These are phyloP conservation scores for Uria lomvia DNA, from an alignment of 2,113 vertebrate species.

Conservation along the genomic window DNA sequence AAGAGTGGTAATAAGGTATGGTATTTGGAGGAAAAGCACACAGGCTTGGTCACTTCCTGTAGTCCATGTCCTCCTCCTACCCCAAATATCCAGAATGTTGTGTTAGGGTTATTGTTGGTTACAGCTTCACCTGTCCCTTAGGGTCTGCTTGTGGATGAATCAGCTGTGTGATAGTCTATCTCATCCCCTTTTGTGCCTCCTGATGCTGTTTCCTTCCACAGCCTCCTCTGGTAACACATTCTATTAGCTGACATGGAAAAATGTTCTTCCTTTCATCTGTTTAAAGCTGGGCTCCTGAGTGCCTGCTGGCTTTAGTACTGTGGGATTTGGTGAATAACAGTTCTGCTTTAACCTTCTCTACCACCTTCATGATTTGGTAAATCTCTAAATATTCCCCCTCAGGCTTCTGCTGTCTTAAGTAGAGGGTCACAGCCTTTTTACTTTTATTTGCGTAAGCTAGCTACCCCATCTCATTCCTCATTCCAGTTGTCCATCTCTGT, in stretches of 20 bases:
- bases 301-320: not conserved
- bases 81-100: not conserved
- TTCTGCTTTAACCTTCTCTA: not conserved
- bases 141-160: not conserved
- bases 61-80: not conserved
- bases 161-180: not conserved
- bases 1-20: not conserved
- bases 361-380: not conserved
- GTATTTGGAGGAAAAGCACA: not conserved
- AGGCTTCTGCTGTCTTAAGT: not conserved
- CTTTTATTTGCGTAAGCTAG: fast-evolving
- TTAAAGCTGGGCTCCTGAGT: not conserved
- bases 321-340: not conserved
- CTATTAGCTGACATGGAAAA: not conserved
- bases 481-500: not conserved
- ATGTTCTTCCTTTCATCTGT: not conserved
- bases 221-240: not conserved
- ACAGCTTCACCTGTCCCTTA: not conserved
- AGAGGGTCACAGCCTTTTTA: not conserved
- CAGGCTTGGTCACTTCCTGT: not conserved
- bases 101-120: not conserved
- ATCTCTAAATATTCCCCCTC: not conserved
- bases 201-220: not conserved
- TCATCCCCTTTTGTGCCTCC: not conserved
- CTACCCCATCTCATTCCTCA: not conserved